A percentile compares a stretch with the other conserved stretches of the same genome.
These are phyloP conservation scores for Silurus lanzhouensis DNA, from an alignment of 2,797 vertebrate species.

Conservation along the genomic window DNA sequence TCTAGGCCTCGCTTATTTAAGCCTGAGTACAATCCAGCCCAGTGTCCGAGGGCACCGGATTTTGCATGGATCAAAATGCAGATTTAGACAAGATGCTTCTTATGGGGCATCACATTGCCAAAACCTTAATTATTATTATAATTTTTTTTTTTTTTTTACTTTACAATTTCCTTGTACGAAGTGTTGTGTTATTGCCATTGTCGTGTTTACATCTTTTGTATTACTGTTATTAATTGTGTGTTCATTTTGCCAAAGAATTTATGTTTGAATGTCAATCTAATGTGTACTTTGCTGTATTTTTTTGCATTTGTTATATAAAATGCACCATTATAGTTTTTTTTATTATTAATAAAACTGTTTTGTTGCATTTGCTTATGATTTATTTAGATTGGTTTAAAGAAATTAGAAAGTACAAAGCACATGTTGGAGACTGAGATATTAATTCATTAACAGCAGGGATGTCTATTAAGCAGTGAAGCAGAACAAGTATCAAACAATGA, in stretches of 20 bases:
- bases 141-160: slow-evolving; percentile 58
- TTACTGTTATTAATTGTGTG: slow-evolving; percentile 60
- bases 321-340: slow-evolving; percentile 45
- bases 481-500: not conserved
- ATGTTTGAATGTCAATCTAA: slow-evolving; percentile 43
- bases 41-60: slow-evolving; percentile 44
- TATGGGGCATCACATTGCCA: slow-evolving; percentile 51
- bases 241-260: slow-evolving; percentile 77
- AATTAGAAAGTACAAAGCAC: not conserved
- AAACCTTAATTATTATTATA: slow-evolving; percentile 52
- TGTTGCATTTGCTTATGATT: slow-evolving; percentile 21
- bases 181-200: slow-evolving; percentile 38
- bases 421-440: not conserved
- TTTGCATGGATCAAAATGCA: slow-evolving; percentile 56
- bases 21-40: slow-evolving; percentile 39
- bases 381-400: not conserved
- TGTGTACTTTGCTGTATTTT: slow-evolving; percentile 46
- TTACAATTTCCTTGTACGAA: slow-evolving; percentile 55
- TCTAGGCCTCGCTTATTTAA: slow-evolving; percentile 37
- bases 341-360: slow-evolving; percentile 24
- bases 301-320: slow-evolving; percentile 54
- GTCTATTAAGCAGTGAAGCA: not conserved
- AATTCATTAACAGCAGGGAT: not conserved
- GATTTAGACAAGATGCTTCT: slow-evolving; percentile 55
- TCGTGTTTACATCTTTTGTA: slow-evolving; percentile 65